Base-by-base conservation (phyloP, 2,888 invertebrate species). In the Crepidodera aurea region DNA sequence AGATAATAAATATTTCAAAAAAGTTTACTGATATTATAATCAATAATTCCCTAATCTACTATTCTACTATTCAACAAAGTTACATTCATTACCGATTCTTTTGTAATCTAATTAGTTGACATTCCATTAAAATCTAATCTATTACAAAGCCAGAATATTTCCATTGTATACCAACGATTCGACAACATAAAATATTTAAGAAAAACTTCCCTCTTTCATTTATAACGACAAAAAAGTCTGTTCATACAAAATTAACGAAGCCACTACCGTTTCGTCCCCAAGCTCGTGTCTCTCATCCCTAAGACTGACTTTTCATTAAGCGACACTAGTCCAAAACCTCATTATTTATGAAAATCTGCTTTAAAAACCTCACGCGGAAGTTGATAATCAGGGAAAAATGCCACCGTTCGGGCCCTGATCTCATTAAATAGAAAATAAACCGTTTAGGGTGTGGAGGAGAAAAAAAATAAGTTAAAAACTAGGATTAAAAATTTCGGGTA, bases 351-450 rank as follows among this genome's bases (percentile, higher is more conserved):
- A 61, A 56, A 61, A 55, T 50, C 61, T 61, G 56, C 56, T 55
- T n/a, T 44, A 34, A 56, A 44, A 61, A 48, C 46, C 60, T 46
- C 53, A 51, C 53, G 60, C 46, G 53, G 48, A 61, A 61, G 42
- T 61, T 61, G 56, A 61, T 56, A 61, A 51, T 56, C 29, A 44
- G 42, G 44, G 34, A 61, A 51, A 56, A 61, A 60, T 12, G 42
- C 50, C 61, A 51, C 50, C 37, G 32, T 10, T 42, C 15, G 32
- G 46, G 39, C 44, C 15, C 44, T 29, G 42, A 54, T 55, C 58
- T 60, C 60, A 59, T 60, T 66, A 51, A 60, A 65, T 59, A 65
- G 57, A 61, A 60, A 51, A 61, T 61, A 55, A 56, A 51, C 42
- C 56, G 56, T 56, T 61, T 37, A 32, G 42, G 34, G 42, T 7